Base-by-base conservation (phyloP, 2,888 invertebrate genomes). In the Eupithecia abbreviata region DNA sequence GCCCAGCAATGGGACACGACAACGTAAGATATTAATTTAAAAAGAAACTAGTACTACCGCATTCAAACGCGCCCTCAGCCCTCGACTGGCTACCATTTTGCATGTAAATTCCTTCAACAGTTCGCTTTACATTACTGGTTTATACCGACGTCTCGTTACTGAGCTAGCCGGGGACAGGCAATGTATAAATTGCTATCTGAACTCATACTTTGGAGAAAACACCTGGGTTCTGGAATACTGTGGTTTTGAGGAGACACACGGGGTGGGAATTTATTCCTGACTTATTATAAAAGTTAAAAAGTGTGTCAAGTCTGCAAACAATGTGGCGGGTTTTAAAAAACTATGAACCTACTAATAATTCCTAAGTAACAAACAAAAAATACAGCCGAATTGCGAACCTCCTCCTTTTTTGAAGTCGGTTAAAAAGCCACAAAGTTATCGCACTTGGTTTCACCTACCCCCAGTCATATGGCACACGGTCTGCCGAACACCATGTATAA, bases 51-150 rank as follows among this genome's bases (percentile, higher is more conserved):
- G 51, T 58, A 78, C 78, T 78, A 3, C 47, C 58, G 62, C n/a
- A 18, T 72, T 66, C 67, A 47, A 76, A 76, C 58, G 2, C 41
- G 30, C 18, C 15, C 30, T 43, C 67, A 71, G 75, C 68, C 80
- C 74, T 62, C 41, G 68, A 77, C 75, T 77, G 74, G 81, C 77
- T 78, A 80, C 83, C 81, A 83, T 83, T 86, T 85, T 82, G 82
- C 83, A 84, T 87, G 84, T 84, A 84, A 87, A 88, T 88, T 86
- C 80, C 80, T 70, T 80, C 79, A 69, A 77, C 82, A 82, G 83
- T 84, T 86, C 81, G 73, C 81, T 78, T 79, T 79, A 79, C 81
- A 82, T 82, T 80, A 77, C 82, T 30, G 78, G 80, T 77, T 75
- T 74, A 82, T 67, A 75, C 78, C 65, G 75, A 55, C 72, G 71